Percentiles rank a stretch among this genome's conserved stretches.
Evolutionary conservation across 2,797 vertebrate species (phyloP).

Genomic region (Acanthurus tractus): DNA sequence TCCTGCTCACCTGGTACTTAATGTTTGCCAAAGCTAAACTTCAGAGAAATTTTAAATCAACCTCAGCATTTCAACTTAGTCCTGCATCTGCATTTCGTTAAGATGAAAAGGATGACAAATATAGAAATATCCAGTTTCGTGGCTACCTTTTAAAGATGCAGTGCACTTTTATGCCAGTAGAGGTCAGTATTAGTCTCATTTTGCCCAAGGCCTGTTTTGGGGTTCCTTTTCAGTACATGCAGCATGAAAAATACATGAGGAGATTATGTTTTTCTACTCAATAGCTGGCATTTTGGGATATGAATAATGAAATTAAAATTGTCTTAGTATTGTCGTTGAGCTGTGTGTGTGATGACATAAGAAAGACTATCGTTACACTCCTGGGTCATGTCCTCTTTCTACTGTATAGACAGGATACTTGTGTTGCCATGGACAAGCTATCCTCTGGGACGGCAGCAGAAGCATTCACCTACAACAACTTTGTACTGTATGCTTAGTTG

Average conservation of each 20-base stretch:
- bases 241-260: constrained; percentile 28
- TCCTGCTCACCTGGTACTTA: not conserved
- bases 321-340: not conserved
- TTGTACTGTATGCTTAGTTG: constrained; percentile 5
- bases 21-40: not conserved
- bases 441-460: constrained; percentile 41
- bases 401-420: constrained; percentile 24
- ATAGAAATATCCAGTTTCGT: not conserved
- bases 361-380: constrained; percentile 16
- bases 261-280: constrained; percentile 9
- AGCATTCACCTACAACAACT: constrained; percentile 49
- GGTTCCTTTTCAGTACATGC: constrained; percentile 19
- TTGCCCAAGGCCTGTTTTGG: not conserved
- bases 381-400: constrained; percentile 13
- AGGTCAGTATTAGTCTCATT: constrained; percentile 66
- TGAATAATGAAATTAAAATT: constrained; percentile 37
- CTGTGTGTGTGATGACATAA: constrained; percentile 16
- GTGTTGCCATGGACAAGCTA: constrained; percentile 47
- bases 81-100: not conserved
- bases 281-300: constrained; percentile 24
- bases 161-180: constrained; percentile 56
- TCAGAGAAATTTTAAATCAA: not conserved
- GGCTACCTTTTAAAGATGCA: constrained; percentile 34
- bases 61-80: not conserved
- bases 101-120: constrained; percentile 3